Base-by-base conservation (phyloP, 2,888 invertebrate species). In the Ecliptopera silaceata region DNA sequence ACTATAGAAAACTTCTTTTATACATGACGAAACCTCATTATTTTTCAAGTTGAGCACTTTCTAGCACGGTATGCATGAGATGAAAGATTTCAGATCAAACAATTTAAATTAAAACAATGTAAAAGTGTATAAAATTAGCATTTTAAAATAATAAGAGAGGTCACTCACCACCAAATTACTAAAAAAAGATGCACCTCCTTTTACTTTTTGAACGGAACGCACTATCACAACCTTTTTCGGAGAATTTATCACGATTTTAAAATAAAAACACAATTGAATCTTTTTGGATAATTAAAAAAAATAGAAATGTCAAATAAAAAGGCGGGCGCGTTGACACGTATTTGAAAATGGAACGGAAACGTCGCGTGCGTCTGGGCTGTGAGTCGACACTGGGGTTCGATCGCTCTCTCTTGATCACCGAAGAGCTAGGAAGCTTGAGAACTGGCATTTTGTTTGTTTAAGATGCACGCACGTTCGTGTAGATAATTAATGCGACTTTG, bases 161-260 rank as follows among this genome's bases (percentile, higher is more conserved):
- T 39, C 32, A 64, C 86, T 86, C 70, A 87, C 86, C 84, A 48
- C 13, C 22, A 41, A 71, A 74, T 72, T 68, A 74, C 67, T 74
- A 72, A 66, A 75, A 69, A 75, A 69, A 75, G 79, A 63, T 69
- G 79, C 85, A 84, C 85, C 81, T 82, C 84, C 84, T 86, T 86
- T 85, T 86, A 82, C 83, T 85, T 85, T 84, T 71, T 63, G 69
- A 72, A 65, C 15, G 36, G 36, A 58, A 58, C 49, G 47, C 63
- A 63, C 63, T 48, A 56, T 44, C 60, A 63, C 59, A 51, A 56
- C 31, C 34, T 26, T 39, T 42, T 44, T 41, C 22, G 12, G 45
- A 22, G 11, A 20, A 64, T 67, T 71, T 69, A 67, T 72, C 73
- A 78, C 70, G 66, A 69, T 61, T 67, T 56, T 55, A 39, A 61